phyloP scores from a whole-genome alignment of 2,888 invertebrate genomes.

The Apamea monoglypha region DNA sequence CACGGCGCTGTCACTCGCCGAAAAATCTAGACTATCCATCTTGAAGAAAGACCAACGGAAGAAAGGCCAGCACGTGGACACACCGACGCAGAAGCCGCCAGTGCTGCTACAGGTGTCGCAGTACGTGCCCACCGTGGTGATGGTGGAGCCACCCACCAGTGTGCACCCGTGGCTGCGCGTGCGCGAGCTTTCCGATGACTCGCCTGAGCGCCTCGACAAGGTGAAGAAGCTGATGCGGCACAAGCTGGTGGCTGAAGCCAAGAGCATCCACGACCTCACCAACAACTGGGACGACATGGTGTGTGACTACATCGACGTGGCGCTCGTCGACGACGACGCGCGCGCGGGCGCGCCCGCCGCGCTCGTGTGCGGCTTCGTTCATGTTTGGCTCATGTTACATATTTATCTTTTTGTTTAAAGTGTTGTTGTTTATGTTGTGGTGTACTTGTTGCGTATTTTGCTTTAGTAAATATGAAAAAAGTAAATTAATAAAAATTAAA shows the following conservation, averaged over 20 bases:
- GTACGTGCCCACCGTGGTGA: conserved; percentile 78
- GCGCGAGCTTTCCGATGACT: conserved; percentile 72
- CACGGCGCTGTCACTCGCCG: conserved; percentile 77
- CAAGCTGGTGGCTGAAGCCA: conserved; percentile 79
- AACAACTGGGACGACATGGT: conserved; percentile 84
- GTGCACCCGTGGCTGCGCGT: conserved; percentile 71
- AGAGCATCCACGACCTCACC: conserved; percentile 80
- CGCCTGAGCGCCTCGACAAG: conserved; percentile 73
- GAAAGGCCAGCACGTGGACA: conserved; percentile 69
- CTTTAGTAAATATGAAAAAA: conserved; percentile 13
- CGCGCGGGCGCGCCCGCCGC: background rate
- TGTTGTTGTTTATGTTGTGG: conserved; percentile 25
- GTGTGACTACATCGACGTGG: conserved; percentile 84
- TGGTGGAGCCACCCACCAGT: conserved; percentile 78
- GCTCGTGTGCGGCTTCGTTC: background rate
- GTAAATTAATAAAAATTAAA: background rate
- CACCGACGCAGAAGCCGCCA: conserved; percentile 79
- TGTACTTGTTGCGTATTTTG: conserved; percentile 7
- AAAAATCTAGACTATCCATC: conserved; percentile 84
- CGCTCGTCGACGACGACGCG: conserved; percentile 62
- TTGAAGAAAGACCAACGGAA: conserved; percentile 81
- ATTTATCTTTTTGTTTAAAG: conserved; percentile 20
- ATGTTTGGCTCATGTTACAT: conserved; percentile 9
- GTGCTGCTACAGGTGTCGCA: conserved; percentile 82
- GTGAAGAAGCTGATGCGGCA: conserved; percentile 83